Evolutionary conservation across 1,140 invertebrate species (phyloP).

Genomic region (Bathynomus jamesi): DNA sequence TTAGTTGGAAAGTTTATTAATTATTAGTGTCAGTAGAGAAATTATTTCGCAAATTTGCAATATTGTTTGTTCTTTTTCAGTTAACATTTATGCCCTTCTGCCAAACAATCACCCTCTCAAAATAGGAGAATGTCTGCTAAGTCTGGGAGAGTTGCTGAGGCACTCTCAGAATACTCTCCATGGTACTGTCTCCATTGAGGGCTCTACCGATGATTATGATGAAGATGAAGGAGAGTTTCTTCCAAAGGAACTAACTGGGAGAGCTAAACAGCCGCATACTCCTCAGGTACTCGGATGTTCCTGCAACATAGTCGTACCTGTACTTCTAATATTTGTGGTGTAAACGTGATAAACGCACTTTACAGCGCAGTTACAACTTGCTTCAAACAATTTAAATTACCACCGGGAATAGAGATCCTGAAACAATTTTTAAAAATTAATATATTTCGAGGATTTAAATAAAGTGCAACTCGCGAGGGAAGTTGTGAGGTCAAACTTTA

Average conservation of each 20-base stretch:
- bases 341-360: background rate
- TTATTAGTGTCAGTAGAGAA: no score
- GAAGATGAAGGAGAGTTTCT: background rate
- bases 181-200: no score
- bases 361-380: no score
- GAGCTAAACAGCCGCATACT: background rate
- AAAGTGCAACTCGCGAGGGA: no score
- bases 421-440: no score
- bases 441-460: no score
- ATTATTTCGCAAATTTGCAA: no score
- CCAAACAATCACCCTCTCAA: background rate
- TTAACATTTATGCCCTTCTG: background rate
- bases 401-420: no score
- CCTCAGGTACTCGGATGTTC: background rate
- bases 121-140: background rate
- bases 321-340: background rate
- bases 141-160: background rate
- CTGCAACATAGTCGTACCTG: background rate
- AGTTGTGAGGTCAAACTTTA: no score
- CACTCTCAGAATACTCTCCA: background rate
- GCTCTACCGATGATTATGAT: background rate
- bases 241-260: no score
- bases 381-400: no score
- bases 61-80: background rate
- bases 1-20: no score